Percentiles rank a stretch among this genome's conserved stretches.
Evolutionary conservation across 2,113 vertebrate species (phyloP).

Genomic region (Leucoraja erinaceus): DNA sequence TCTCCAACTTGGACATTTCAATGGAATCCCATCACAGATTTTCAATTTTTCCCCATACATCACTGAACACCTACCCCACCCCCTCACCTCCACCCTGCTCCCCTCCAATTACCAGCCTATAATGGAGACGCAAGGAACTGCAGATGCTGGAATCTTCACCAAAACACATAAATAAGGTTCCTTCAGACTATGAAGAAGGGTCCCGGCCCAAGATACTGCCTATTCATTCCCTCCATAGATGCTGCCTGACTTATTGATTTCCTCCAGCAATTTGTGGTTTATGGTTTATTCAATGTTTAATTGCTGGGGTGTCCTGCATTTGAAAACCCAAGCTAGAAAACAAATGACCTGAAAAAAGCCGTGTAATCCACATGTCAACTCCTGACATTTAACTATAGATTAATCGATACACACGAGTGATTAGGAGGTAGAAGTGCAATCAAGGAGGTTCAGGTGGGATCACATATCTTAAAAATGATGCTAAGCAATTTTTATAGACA

Average conservation of each 20-base stretch:
- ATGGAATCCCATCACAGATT: too few species aligned
- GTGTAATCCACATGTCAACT: neutral
- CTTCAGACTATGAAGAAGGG: too few species aligned
- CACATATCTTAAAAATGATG: neutral
- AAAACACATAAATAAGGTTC: too few species aligned
- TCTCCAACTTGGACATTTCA: too few species aligned
- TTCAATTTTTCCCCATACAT: too few species aligned
- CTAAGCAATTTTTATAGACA: neutral
- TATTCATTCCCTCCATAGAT: too few species aligned
- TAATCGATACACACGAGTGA: neutral
- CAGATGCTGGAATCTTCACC: too few species aligned
- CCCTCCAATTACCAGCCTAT: neutral
- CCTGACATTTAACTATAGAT: neutral
- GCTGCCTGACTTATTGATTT: too few species aligned
- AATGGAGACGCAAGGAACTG: neutral
- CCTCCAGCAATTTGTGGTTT: too few species aligned
- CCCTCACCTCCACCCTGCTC: neutral
- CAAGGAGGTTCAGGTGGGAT: neutral
- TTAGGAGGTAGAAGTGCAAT: neutral
- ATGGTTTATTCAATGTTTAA: neutral
- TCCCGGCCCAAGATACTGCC: too few species aligned
- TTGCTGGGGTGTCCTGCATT: neutral
- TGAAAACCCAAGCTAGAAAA: neutral
- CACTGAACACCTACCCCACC: neutral
- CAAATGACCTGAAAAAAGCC: neutral